Conservation (phyloP, 2,797 vertebrate genomes). For the Sternotherus odoratus region DNA sequence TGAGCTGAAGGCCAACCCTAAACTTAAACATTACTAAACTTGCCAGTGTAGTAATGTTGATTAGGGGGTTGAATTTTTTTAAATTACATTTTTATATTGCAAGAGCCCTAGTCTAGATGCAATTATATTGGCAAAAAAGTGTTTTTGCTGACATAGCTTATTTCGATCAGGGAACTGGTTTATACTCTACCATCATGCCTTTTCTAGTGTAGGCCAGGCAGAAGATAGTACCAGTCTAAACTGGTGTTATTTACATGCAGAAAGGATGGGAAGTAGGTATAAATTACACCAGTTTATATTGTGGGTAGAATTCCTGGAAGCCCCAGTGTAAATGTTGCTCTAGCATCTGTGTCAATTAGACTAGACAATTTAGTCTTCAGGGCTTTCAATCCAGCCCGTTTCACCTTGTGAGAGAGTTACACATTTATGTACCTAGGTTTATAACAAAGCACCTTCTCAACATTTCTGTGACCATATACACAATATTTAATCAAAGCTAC, state of each 20-base stretch:
- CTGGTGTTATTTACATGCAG: not conserved
- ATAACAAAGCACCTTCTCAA: not conserved
- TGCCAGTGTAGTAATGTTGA: too few species aligned
- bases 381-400: not conserved
- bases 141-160: not conserved
- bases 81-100: too few species aligned
- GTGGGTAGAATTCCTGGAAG: not conserved
- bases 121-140: not conserved
- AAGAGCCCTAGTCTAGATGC: not conserved
- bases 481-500: rapidly evolving
- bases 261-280: not conserved
- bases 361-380: not conserved
- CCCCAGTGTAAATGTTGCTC: not conserved
- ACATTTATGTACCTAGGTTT: not conserved
- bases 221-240: not conserved
- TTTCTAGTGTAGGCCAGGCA: not conserved
- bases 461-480: rapidly evolving
- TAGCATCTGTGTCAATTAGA: not conserved
- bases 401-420: rapidly evolving
- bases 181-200: not conserved
- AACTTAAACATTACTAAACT: too few species aligned
- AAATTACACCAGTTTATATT: not conserved
- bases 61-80: too few species aligned
- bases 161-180: not conserved
- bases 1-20: too few species aligned